These are phyloP conservation scores for Craterocephalus amniculus DNA, from an alignment of 2,797 vertebrate species.

Conservation along the genomic window DNA sequence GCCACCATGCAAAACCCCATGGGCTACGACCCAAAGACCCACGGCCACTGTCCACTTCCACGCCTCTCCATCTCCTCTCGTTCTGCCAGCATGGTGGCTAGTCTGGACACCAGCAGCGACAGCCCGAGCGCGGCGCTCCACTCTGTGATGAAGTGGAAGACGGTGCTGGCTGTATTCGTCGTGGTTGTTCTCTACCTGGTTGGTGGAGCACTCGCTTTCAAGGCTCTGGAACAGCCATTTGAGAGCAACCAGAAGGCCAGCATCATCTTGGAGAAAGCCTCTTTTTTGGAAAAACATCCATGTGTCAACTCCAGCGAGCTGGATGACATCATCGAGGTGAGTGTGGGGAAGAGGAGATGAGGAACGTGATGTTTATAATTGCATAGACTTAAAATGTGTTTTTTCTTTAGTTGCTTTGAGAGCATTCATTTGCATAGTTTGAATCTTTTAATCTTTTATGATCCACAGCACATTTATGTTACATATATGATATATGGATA, in stretches of 20 bases:
- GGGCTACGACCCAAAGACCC: conserved; percentile 85
- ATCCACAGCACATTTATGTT: too few relatives aligned
- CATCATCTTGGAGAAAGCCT: conserved; percentile 90
- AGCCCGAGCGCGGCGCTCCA: conserved; percentile 82
- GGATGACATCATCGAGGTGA: conserved; percentile 93
- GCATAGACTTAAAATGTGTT: not conserved
- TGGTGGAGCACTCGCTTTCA: conserved; percentile 90
- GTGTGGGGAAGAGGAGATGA: conserved; percentile 21
- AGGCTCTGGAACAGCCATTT: conserved; percentile 91
- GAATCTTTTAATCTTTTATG: too few relatives aligned
- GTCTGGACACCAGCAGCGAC: conserved; percentile 87
- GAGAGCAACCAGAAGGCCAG: conserved; percentile 92
- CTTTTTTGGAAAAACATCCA: conserved; percentile 89
- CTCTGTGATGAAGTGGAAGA: conserved; percentile 99
- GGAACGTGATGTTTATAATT: not conserved
- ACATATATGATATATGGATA: too few relatives aligned
- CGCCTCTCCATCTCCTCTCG: conserved; percentile 90
- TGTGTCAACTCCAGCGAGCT: conserved; percentile 90
- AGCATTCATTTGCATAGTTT: not conserved
- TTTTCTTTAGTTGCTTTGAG: not conserved
- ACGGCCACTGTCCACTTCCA: conserved; percentile 83
- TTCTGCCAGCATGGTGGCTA: conserved; percentile 89
- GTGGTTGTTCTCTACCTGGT: conserved; percentile 95
- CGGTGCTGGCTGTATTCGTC: conserved; percentile 93
- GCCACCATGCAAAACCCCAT: conserved; percentile 87